These are phyloP conservation scores for Chelmon rostratus DNA, from an alignment of 2,797 vertebrate species.

Conservation along the genomic window DNA sequence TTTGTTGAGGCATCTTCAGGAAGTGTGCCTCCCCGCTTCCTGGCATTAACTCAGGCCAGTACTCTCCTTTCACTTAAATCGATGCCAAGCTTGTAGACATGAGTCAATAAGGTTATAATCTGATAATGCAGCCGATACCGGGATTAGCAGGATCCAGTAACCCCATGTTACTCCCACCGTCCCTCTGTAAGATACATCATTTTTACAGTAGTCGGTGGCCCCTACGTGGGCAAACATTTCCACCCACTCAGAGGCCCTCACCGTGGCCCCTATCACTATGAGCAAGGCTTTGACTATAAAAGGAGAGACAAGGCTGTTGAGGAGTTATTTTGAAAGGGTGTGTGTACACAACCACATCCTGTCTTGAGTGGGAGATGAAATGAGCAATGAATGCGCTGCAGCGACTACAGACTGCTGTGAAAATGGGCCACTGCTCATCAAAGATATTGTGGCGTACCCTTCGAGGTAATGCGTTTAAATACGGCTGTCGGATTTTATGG, in stretches of 20 bases:
- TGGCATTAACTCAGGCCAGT: slow-evolving; percentile 38
- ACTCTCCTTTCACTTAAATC: slow-evolving; percentile 33
- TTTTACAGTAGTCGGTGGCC: slow-evolving; percentile 5
- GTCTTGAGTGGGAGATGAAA: slow-evolving; percentile 65
- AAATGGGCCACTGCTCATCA: slow-evolving; percentile 50
- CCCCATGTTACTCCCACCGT: neutral
- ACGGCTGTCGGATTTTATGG: neutral
- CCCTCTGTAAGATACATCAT: neutral
- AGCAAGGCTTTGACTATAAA: slow-evolving; percentile 82
- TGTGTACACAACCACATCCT: slow-evolving; percentile 83
- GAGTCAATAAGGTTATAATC: slow-evolving; percentile 27
- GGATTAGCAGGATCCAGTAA: neutral
- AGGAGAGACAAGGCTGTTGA: slow-evolving; percentile 77
- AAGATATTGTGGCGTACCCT: neutral
- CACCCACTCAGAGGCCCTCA: slow-evolving; percentile 20
- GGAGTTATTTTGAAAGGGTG: slow-evolving; percentile 84
- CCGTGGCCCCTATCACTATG: slow-evolving; percentile 9
- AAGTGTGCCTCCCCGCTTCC: slow-evolving; percentile 50
- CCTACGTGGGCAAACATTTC: neutral
- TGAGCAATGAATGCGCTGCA: slow-evolving; percentile 54
- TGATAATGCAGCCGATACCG: slow-evolving; percentile 24
- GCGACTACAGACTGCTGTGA: slow-evolving; percentile 33
- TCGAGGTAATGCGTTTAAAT: slow-evolving; percentile 16
- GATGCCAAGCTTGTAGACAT: slow-evolving; percentile 25
- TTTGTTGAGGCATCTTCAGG: slow-evolving; percentile 36